Percentiles rank a stretch among this genome's conserved stretches.
Evolutionary conservation across 2,797 vertebrate genomes (phyloP).

Genomic region (Helicolenus hilgendorfi): DNA sequence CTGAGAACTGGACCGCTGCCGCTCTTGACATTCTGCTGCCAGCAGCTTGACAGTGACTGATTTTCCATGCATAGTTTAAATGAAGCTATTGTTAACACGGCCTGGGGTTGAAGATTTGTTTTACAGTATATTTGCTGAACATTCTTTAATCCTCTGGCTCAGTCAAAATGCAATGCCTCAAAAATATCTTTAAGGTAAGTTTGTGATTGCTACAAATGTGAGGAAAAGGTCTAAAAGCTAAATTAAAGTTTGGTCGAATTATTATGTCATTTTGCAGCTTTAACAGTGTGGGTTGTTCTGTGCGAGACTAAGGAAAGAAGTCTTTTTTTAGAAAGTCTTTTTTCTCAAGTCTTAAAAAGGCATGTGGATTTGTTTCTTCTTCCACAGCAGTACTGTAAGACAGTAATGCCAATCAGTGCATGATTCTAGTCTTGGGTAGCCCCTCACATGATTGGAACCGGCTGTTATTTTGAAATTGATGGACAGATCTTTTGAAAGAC

Average conservation of each 20-base stretch:
- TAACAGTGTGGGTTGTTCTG: not conserved
- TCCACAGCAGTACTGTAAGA: not conserved
- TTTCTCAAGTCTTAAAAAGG: not conserved
- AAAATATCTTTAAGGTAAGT: constrained; percentile 34
- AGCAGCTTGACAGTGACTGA: constrained; percentile 63
- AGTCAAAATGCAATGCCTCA: constrained; percentile 6
- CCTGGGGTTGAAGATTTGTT: constrained; percentile 59
- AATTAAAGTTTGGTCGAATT: constrained; percentile 13
- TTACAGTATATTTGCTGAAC: constrained; percentile 62
- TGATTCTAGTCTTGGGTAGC: not conserved
- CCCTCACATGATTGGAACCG: not conserved
- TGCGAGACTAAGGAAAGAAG: not conserved
- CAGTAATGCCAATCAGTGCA: not conserved
- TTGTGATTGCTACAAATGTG: constrained; percentile 24
- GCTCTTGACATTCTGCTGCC: constrained; percentile 65
- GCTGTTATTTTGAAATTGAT: not conserved
- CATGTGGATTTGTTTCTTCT: not conserved
- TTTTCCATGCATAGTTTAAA: constrained; percentile 68
- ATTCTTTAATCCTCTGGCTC: constrained; percentile 57
- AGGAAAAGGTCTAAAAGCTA: not conserved
- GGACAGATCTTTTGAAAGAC: not conserved
- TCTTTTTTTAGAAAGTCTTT: not conserved
- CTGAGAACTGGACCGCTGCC: constrained; percentile 53
- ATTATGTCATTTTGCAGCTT: not conserved
- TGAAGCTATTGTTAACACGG: constrained; percentile 65